phyloP scores from a whole-genome alignment of 1,140 invertebrate genomes.

The Mycetomoellerius zeteki region DNA sequence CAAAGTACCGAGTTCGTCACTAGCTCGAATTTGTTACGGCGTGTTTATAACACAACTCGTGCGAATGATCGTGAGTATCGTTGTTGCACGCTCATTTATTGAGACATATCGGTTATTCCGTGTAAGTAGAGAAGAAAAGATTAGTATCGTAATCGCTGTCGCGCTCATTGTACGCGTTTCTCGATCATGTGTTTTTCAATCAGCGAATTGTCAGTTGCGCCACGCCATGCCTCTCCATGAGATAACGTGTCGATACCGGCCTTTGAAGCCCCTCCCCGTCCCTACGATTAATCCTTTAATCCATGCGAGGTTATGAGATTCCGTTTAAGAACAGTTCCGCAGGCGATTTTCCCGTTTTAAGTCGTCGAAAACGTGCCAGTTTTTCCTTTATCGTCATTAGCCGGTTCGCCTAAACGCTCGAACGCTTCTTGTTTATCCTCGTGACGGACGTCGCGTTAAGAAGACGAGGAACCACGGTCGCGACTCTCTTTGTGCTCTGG shows the following conservation, averaged over 20 bases:
- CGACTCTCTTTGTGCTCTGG: conserved; percentile 30
- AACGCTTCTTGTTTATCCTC: too few species aligned
- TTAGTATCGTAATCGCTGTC: not conserved
- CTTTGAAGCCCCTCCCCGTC: conserved; percentile 5
- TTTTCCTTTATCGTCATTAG: not conserved
- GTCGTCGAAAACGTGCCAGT: too few species aligned
- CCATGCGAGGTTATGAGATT: conserved; percentile 39
- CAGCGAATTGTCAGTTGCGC: conserved; percentile 27
- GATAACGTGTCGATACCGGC: conserved; percentile 33
- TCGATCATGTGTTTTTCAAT: conserved; percentile 35
- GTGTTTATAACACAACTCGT: conserved; percentile 4
- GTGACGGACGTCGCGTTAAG: too few species aligned
- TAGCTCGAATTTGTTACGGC: not conserved
- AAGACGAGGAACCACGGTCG: not conserved
- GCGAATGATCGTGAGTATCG: conserved; percentile 66
- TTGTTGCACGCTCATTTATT: conserved; percentile 54
- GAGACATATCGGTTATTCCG: conserved; percentile 37
- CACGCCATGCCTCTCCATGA: not conserved
- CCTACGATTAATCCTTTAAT: conserved; percentile 41
- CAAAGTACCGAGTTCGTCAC: not conserved
- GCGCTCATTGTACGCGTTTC: too few species aligned
- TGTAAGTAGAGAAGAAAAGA: conserved; percentile 27
- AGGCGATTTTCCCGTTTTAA: not conserved
- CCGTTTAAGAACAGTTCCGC: not conserved
- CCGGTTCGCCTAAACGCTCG: not conserved